Base-by-base conservation (phyloP, 2,888 invertebrate species). In the Cyaniris semiargus region DNA sequence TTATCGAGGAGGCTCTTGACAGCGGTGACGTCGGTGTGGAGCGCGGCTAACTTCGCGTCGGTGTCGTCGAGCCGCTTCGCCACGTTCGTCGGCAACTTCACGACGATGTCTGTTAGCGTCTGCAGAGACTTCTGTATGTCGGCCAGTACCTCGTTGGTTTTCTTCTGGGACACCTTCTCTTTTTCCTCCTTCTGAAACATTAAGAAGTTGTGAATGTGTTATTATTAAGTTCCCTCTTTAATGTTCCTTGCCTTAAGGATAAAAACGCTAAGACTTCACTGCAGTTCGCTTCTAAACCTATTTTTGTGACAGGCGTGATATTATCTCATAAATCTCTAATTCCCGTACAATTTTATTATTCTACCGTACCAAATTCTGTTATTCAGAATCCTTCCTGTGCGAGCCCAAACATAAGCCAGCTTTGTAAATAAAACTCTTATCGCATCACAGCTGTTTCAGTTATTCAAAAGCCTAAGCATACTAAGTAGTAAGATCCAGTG, bases 111-210 rank as follows among this genome's bases (percentile, higher is more conserved):
- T 0, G 88, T 86, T 8, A 93, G 82, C 1, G 86, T 77, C 75
- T 88, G 87, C 23, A 93, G 80, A 3, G 89, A 87, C 75, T 89
- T 89, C 82, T 92, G 89, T 76, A 94, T 92, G 23, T 85, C 87
- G 34, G 88, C 89, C 44, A 96, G 88, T 1, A 94, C 92, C 79
- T 95, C 96, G 76, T 94, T 93, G 0, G 95, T 95, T 84, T 96
- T 96, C 83, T 95, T 95, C 80, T 95, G 93, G 76, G 95, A 95
- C 70, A 92, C 91, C 80, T 95, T 94, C 83, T 96, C 96, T 78
- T 95, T 90, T 85, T 96, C 96, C 83, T 96, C 96, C 87, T 95
- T 96, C 95, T 96, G 84, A 71, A 76, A 76, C 53, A 48, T 21
- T 1, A 23, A 38, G n/a, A 10, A 10, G 21, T 60, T 58, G 7